These are phyloP conservation scores for Vulpes vulpes DNA, from an alignment of 2,113 vertebrate genomes.

Conservation along the genomic window DNA sequence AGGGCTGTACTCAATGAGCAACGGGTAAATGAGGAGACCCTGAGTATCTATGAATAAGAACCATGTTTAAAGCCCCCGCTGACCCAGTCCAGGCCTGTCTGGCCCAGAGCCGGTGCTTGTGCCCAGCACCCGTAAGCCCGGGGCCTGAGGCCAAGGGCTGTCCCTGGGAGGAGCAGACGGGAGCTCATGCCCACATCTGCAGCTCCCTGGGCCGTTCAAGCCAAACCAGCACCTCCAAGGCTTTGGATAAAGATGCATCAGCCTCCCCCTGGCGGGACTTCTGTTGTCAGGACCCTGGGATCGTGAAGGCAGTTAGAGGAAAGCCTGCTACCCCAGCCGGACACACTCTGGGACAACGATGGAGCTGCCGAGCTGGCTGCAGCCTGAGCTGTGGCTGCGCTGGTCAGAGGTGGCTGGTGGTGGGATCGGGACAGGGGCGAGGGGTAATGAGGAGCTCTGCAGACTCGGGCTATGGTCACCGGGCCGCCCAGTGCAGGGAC, in stretches of 20 bases:
- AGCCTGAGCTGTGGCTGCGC: not conserved
- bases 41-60: not conserved
- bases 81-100: not conserved
- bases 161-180: not conserved
- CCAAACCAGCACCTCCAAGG: not conserved
- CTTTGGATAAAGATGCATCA: not conserved
- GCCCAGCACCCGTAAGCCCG: not conserved
- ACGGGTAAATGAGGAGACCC: not conserved
- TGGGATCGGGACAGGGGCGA: not conserved
- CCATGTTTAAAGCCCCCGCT: not conserved
- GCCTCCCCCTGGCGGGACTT: not conserved
- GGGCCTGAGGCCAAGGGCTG: not conserved
- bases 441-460: not conserved
- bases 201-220: not conserved
- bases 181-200: not conserved
- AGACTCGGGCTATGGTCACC: not conserved
- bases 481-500: accelerated
- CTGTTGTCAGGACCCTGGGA: not conserved
- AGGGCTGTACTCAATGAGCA: not conserved
- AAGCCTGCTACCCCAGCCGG: not conserved
- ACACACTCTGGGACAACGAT: not conserved
- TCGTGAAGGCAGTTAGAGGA: not conserved
- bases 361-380: not conserved
- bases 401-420: not conserved
- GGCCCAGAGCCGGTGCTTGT: not conserved